Evolutionary conservation across 2,888 invertebrate genomes (phyloP), one percentile per base, ranked within the genome.

Genomic region (Heterodera filipjevi): DNA sequence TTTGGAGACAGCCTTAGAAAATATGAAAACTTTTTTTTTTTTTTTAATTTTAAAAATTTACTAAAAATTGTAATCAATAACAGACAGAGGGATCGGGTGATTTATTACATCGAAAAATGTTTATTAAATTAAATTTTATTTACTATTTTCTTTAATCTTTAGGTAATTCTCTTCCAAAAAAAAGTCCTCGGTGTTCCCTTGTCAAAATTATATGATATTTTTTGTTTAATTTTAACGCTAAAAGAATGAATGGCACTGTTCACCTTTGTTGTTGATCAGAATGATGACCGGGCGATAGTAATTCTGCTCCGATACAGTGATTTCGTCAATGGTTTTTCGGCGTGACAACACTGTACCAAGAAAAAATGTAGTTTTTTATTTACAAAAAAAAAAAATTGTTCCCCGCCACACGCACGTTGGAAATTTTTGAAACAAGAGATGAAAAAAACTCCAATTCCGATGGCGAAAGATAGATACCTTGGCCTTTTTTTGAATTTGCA

Each of bases 271-370:
- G 49, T 39, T 46, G 59, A 74, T 66, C 59, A 49, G 35, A 2
- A 30, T 14, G 30, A 74, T 30, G 5, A 74, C 14, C n/a, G 66
- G 68, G 19, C 64, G 46, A 33, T 75, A 75, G 33, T 68, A 75
- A 59, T 64, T 44, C 68, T 75, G 75, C 33, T 75, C 75, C 59
- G 32, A 19, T 10, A 27, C 53, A 59, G 75, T 66, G 44, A 75
- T 32, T 32, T 16, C 46, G 8, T 46, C 75, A 32, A 75, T 75
- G 30, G 22, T 14, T 32, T 75, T 75, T n/a, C 66, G 10, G 3
- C 46, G 32, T 0, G 75, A 75, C 30, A 53, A 39, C 10, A 75
- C 75, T 75, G 44, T 49, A 33, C 35, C 49, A 59, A 22, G 22
- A 22, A 75, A 49, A 49, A 49, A 39, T 14, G n/a, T 49, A 27